A percentile compares a stretch with the other conserved stretches of the same genome.
Conservation (phyloP, 1,140 invertebrate species). For the Pararge aegeria region DNA sequence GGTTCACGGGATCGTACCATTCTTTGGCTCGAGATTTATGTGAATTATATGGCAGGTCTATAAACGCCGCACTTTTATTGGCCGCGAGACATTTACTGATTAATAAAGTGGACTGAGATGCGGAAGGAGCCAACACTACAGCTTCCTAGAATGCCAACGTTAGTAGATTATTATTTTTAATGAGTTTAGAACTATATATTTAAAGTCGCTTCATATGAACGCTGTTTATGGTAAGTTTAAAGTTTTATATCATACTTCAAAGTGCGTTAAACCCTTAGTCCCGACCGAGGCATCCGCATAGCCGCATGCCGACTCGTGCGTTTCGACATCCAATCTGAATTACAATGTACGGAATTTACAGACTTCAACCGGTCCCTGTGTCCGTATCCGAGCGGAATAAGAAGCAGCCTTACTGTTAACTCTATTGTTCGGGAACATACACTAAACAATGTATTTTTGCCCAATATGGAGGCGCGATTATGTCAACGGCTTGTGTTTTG, state of each 20-base stretch:
- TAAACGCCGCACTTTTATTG: conserved; percentile 74
- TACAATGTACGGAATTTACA: conserved; percentile 76
- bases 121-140: conserved; percentile 59
- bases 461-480: conserved; percentile 73
- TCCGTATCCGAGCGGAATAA: conserved; percentile 77
- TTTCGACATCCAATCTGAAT: conserved; percentile 75
- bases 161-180: conserved; percentile 25
- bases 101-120: conserved; percentile 72
- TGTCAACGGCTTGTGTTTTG: conserved; percentile 74
- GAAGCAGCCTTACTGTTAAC: conserved; percentile 75
- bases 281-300: conserved; percentile 61
- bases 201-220: conserved; percentile 15
- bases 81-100: conserved; percentile 74
- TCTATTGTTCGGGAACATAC: conserved; percentile 69
- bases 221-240: conserved; percentile 20
- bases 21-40: conserved; percentile 69
- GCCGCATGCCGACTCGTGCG: conserved; percentile 71
- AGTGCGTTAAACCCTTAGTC: conserved; percentile 52
- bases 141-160: conserved; percentile 57
- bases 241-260: conserved; percentile 31
- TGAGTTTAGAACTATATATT: not conserved
- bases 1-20: conserved; percentile 56
- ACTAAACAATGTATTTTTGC: conserved; percentile 74
- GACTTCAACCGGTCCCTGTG: conserved; percentile 60
- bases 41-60: conserved; percentile 69